A percentile compares a stretch with the other conserved stretches of the same genome.
Conservation (phyloP, 2,113 vertebrate species). For the Ailuropoda melanoleuca region DNA sequence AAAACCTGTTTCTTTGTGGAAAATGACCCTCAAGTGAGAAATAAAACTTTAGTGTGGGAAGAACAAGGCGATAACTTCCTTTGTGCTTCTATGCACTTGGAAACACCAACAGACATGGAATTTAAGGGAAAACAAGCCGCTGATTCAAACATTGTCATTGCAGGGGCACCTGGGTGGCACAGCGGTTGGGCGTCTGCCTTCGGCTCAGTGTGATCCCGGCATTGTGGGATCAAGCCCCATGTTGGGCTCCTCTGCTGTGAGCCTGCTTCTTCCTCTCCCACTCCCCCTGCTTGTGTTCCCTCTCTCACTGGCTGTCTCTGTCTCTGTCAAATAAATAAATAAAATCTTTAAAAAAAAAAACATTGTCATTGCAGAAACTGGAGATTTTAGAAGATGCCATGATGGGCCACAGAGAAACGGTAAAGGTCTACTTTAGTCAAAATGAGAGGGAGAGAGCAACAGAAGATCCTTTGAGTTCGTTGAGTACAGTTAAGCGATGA, state of each 20-base stretch:
- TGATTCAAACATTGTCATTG: neutral
- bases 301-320: too few relatives aligned
- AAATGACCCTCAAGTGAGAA: constrained; percentile 71
- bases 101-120: neutral
- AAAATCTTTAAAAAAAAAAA: too few relatives aligned
- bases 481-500: neutral
- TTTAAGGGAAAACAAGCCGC: neutral
- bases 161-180: too few relatives aligned
- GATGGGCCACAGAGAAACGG: neutral
- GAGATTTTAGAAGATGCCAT: neutral
- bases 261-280: too few relatives aligned
- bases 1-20: constrained; percentile 68
- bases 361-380: neutral
- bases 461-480: neutral
- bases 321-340: too few relatives aligned
- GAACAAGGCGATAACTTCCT: constrained; percentile 49
- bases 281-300: too few relatives aligned
- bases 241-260: too few relatives aligned
- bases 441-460: neutral
- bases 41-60: constrained; percentile 65
- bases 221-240: too few relatives aligned
- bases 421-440: neutral
- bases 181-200: too few relatives aligned
- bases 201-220: too few relatives aligned
- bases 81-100: neutral